Conservation (phyloP, 2,888 invertebrate species). For the Onchidella celtica region DNA sequence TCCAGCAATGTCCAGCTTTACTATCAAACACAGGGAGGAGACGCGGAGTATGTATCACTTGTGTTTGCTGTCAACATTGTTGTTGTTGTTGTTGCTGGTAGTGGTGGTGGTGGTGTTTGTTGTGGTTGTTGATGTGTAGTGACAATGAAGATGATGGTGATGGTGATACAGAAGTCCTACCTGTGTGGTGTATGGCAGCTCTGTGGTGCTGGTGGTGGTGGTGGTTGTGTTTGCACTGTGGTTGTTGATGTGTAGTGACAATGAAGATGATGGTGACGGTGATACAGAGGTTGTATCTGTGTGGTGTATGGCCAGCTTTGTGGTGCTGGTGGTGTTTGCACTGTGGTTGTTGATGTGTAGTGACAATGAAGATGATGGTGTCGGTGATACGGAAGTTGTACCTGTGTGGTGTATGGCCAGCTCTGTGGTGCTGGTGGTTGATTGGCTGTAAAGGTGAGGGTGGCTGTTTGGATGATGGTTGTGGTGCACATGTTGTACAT, state of each 20-base stretch:
- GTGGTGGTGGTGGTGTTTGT: background rate
- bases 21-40: conserved; percentile 75
- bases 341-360: too few relatives aligned
- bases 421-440: background rate
- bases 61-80: too few relatives aligned
- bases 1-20: conserved; percentile 72
- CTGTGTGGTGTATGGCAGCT: background rate
- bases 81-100: conserved; percentile 14
- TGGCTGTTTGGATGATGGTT: background rate
- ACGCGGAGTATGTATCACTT: conserved; percentile 33
- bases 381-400: background rate
- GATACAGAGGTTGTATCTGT: background rate
- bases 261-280: background rate
- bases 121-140: background rate
- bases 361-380: background rate
- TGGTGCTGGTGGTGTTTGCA: background rate
- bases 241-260: too few relatives aligned
- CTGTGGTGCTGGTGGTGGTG: background rate
- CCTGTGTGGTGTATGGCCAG: background rate
- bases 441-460: too few relatives aligned
- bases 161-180: background rate
- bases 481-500: background rate
- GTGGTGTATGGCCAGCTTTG: background rate
- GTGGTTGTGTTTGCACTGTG: background rate
- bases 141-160: background rate